Conservation (phyloP, 2,797 vertebrate species). For the Scleropages formosus region DNA sequence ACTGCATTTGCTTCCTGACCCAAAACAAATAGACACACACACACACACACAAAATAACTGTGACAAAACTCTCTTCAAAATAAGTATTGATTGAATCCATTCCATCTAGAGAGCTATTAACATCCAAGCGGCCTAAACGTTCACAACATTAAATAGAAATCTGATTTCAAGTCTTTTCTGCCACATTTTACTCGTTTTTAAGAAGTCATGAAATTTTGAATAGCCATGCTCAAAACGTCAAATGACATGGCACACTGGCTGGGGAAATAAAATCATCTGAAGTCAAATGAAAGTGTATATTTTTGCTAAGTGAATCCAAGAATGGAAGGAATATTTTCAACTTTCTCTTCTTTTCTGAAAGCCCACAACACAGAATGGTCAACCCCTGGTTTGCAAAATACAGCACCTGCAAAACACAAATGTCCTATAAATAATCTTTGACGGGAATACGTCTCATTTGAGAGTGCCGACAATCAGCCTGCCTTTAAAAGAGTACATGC, state of each 20-base stretch:
- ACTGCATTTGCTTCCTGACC: not conserved
- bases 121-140: not conserved
- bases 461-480: not conserved
- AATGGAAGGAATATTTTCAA: not conserved
- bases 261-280: not conserved
- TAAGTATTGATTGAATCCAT: constrained; percentile 11
- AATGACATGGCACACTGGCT: not conserved
- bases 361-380: not conserved
- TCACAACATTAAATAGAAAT: not conserved
- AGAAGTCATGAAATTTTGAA: not conserved
- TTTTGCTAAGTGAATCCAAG: not conserved
- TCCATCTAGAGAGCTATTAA: not conserved
- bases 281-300: not conserved
- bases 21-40: not conserved
- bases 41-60: not conserved
- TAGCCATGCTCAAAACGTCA: not conserved
- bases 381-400: not conserved
- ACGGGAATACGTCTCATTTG: not conserved
- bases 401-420: not conserved
- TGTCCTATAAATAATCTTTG: not conserved
- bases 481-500: too few relatives aligned
- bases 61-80: not conserved
- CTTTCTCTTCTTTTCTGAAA: not conserved
- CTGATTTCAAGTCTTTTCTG: not conserved
- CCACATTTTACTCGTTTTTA: not conserved